A percentile compares a stretch with the other conserved stretches of the same genome.
These are phyloP conservation scores for Dromaius novaehollandiae DNA, from an alignment of 2,113 vertebrate genomes.

Conservation along the genomic window DNA sequence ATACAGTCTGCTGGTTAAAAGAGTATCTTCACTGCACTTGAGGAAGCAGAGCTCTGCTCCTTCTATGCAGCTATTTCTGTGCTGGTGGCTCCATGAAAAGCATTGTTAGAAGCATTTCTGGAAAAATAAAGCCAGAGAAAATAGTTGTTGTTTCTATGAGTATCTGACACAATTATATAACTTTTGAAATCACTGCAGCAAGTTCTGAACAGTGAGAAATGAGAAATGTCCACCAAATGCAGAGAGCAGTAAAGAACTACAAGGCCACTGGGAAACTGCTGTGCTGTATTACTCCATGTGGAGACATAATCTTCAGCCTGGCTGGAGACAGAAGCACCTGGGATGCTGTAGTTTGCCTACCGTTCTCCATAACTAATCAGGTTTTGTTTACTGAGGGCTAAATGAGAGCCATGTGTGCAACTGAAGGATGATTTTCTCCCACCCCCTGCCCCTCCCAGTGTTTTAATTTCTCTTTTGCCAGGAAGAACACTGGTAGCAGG, in stretches of 20 bases:
- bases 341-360: background rate
- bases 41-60: background rate
- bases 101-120: background rate
- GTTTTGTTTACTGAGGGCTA: background rate
- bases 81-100: background rate
- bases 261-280: background rate
- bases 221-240: background rate
- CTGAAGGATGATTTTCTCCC: background rate
- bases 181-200: constrained; percentile 19
- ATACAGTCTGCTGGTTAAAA: background rate
- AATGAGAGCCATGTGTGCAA: background rate
- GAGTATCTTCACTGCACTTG: background rate
- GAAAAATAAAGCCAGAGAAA: constrained; percentile 26
- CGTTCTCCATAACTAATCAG: background rate
- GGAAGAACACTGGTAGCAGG: background rate
- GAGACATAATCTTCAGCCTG: background rate
- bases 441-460: background rate
- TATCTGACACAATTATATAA: constrained; percentile 5
- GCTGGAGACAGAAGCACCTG: background rate
- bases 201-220: background rate
- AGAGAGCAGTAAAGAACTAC: background rate
- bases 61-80: constrained; percentile 3
- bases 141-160: background rate
- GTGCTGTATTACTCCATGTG: accelerated
- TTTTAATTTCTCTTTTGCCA: background rate